Percentiles rank a stretch among this genome's conserved stretches.
Conservation (phyloP, 2,888 invertebrate genomes). For the Erpobdella octoculata region DNA sequence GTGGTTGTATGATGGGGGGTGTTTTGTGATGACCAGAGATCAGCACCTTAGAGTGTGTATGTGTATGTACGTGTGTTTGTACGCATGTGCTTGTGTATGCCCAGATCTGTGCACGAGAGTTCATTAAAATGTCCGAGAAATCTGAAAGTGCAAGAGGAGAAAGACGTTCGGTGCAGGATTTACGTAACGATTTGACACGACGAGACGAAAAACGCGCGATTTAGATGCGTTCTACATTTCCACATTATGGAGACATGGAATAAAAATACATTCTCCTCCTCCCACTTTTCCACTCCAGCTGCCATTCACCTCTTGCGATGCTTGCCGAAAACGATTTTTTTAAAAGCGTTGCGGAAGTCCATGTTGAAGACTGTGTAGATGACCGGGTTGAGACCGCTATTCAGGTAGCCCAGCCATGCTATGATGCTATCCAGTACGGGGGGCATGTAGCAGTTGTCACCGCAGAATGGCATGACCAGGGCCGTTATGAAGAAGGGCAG, state of each 20-base stretch:
- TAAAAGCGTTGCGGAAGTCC: slow-evolving; percentile 24
- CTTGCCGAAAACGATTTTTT: slow-evolving; percentile 18
- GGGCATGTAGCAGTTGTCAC: slow-evolving; percentile 50
- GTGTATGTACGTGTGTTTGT: background rate
- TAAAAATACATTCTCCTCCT: no score
- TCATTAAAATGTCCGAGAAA: no score
- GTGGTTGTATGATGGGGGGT: no score
- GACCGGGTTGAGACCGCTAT: slow-evolving; percentile 24
- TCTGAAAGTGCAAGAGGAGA: no score
- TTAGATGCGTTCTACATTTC: background rate
- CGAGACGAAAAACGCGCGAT: no score
- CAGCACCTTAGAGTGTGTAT: background rate
- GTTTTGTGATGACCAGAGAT: no score
- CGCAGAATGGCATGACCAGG: slow-evolving; percentile 73
- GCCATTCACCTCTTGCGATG: no score
- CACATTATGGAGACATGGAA: no score
- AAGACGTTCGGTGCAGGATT: no score
- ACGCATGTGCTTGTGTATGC: background rate
- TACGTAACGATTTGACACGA: no score
- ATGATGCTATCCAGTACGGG: slow-evolving; percentile 49
- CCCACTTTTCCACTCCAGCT: no score
- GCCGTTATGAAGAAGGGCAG: slow-evolving; percentile 86
- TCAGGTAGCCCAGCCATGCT: slow-evolving; percentile 76
- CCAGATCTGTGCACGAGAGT: background rate
- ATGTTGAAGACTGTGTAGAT: slow-evolving; percentile 25